Base-by-base conservation (phyloP, 2,797 vertebrate genomes). In the Gymnocypris eckloni region DNA sequence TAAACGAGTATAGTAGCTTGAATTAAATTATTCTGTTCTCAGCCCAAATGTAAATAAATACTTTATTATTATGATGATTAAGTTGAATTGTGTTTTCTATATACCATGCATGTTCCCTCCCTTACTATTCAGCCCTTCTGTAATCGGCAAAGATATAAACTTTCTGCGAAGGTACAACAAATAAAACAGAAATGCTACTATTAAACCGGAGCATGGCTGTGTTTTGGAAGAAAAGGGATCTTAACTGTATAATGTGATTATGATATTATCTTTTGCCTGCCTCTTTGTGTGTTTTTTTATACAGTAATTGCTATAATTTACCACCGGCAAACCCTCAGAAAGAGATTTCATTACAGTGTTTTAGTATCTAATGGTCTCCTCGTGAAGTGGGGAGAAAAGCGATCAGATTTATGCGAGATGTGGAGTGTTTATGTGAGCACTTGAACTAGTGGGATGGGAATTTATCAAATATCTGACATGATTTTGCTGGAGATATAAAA, bases 131-230 rank as follows among this genome's bases (percentile, higher is more conserved):
- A 59, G 50, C 73, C 90, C 92, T 92, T 94, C 90, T 94, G 92
- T 94, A 93, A 93, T 93, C 92, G 89, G 92, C 92, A 91, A 92
- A 90, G 92, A 93, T 94, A 92, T 93, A 90, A 92, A 92, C 90
- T 93, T 93, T 94, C 89, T 93, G 92, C 93, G 87, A 78, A 94
- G 77, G 87, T 93, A 91, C 90, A 91, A 92, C 91, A 92, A 92
- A 95, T 95, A 95, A 95, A 41, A 78, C 9, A 87, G n/a, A 91
- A 93, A 88, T 92, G 91, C 91, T 93, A 91, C 93, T 93, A 93
- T 94, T 94, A 92, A 91, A 87, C 87, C 50, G n/a, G 2, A 71
- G 71, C 39, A 28, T 37, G 64, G 59, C 50, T 80, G 86, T 88
- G 77, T 88, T 86, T 86, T 89, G 78, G 52, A 86, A 77, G 25